Evolutionary conservation across 2,888 invertebrate species (phyloP).

Genomic region (Luffia ferchaultella): DNA sequence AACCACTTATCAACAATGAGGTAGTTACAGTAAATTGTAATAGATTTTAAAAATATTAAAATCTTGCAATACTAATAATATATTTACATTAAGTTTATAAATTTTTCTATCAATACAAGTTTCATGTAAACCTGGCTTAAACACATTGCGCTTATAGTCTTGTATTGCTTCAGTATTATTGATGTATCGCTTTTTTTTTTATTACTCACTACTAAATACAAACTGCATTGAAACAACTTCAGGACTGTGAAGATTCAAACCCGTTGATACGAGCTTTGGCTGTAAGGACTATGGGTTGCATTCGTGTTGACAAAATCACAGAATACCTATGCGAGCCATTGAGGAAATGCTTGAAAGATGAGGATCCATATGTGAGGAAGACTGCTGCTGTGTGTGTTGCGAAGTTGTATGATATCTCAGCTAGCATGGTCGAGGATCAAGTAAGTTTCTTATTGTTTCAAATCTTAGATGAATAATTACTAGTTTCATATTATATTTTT

Average conservation of each 20-base stretch:
- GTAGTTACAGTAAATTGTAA: too few relatives aligned
- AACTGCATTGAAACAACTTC: slow-evolving; percentile 27
- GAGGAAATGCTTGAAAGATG: slow-evolving; percentile 93
- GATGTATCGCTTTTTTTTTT: slow-evolving; percentile 39
- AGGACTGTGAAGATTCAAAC: slow-evolving; percentile 99
- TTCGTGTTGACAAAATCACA: slow-evolving; percentile 99
- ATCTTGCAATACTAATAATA: too few relatives aligned
- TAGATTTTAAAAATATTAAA: too few relatives aligned
- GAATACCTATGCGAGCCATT: slow-evolving; percentile 99
- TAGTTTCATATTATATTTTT: neutral
- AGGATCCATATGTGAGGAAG: slow-evolving; percentile 97
- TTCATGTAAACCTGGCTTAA: slow-evolving; percentile 11
- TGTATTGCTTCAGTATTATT: slow-evolving; percentile 40
- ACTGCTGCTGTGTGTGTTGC: slow-evolving; percentile 99
- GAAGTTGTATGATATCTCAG: slow-evolving; percentile 95
- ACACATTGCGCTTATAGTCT: slow-evolving; percentile 34
- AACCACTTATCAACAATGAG: too few relatives aligned
- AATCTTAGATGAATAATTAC: neutral
- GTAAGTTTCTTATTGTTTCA: slow-evolving; percentile 21
- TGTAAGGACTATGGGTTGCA: slow-evolving; percentile 99
- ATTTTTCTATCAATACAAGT: slow-evolving; percentile 1
- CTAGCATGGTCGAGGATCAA: slow-evolving; percentile 71
- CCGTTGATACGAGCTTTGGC: slow-evolving; percentile 98
- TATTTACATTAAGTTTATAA: too few relatives aligned
- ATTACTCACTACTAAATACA: slow-evolving; percentile 30